Percentiles rank a stretch among this genome's conserved stretches.
Evolutionary conservation across 2,888 invertebrate genomes (phyloP).

Genomic region (Agrotis exclamationis): DNA sequence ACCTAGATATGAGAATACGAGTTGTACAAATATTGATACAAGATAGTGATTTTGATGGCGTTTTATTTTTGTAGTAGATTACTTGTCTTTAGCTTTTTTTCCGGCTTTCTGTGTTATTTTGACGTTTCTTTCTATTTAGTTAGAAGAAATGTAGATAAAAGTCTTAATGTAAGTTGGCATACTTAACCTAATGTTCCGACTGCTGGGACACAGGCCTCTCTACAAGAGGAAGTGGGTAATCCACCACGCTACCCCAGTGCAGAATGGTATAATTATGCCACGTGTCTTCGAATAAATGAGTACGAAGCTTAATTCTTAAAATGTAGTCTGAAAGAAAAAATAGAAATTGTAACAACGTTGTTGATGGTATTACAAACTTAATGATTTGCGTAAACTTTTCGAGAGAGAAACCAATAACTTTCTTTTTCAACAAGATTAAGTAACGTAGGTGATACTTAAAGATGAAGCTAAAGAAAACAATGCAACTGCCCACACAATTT

Average conservation of each 20-base stretch:
- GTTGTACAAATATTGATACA: slow-evolving; percentile 77
- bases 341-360: neutral
- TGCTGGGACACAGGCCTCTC: too few species aligned
- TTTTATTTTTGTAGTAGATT: slow-evolving; percentile 45
- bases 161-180: too few species aligned
- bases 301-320: neutral
- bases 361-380: neutral
- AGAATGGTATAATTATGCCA: too few species aligned
- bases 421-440: slow-evolving; percentile 42
- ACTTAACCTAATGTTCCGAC: too few species aligned
- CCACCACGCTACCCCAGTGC: too few species aligned
- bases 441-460: slow-evolving; percentile 43
- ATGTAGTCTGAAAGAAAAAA: neutral
- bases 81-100: slow-evolving; percentile 23
- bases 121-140: neutral
- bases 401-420: slow-evolving; percentile 22
- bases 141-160: neutral
- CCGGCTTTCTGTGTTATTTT: slow-evolving; percentile 2
- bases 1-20: slow-evolving; percentile 68
- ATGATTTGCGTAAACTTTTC: slow-evolving; percentile 3
- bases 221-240: too few species aligned
- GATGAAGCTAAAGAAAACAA: slow-evolving; percentile 51
- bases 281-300: too few species aligned
- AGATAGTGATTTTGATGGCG: slow-evolving; percentile 44
- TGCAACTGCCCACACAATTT: slow-evolving; percentile 43